Percentiles rank a stretch among this genome's conserved stretches.
Evolutionary conservation across 2,888 invertebrate species (phyloP).

Genomic region (Microctonus aethiopoides): DNA sequence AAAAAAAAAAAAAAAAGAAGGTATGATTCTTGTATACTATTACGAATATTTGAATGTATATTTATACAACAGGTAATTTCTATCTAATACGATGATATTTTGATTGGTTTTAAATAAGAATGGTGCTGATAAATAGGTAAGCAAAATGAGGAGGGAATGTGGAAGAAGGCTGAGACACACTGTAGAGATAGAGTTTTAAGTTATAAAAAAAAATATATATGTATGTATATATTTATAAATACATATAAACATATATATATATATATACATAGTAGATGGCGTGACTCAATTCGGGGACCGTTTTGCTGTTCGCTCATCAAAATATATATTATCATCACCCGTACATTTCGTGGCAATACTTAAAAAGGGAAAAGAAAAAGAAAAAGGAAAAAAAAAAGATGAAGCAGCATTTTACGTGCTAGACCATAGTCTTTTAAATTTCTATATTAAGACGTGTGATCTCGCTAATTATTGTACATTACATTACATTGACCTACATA

Average conservation of each 20-base stretch:
- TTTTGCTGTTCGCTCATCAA: slow-evolving; percentile 58
- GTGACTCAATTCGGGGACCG: slow-evolving; percentile 62
- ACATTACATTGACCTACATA: slow-evolving; percentile 54
- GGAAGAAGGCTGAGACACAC: slow-evolving; percentile 66
- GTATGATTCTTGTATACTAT: slow-evolving; percentile 65
- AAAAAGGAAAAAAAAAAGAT: slow-evolving; percentile 23
- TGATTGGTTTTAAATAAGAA: slow-evolving; percentile 66
- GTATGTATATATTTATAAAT: background rate
- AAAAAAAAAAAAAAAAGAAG: slow-evolving; percentile 32
- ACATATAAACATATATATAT: slow-evolving; percentile 22
- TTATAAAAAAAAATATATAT: slow-evolving; percentile 35
- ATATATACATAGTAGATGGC: slow-evolving; percentile 53
- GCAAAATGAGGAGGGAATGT: slow-evolving; percentile 50
- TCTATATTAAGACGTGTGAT: slow-evolving; percentile 65
- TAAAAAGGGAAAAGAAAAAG: slow-evolving; percentile 43
- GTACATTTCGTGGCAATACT: slow-evolving; percentile 64
- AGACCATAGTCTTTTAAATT: slow-evolving; percentile 66
- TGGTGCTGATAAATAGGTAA: slow-evolving; percentile 64
- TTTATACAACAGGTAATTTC: slow-evolving; percentile 66
- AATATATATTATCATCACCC: slow-evolving; percentile 41
- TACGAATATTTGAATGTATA: slow-evolving; percentile 66
- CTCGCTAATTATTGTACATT: slow-evolving; percentile 67
- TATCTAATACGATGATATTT: slow-evolving; percentile 65
- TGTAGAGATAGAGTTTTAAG: slow-evolving; percentile 57
- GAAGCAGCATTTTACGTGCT: slow-evolving; percentile 57